phyloP scores from a whole-genome alignment of 2,797 vertebrate genomes.

The Xyrichtys novacula region DNA sequence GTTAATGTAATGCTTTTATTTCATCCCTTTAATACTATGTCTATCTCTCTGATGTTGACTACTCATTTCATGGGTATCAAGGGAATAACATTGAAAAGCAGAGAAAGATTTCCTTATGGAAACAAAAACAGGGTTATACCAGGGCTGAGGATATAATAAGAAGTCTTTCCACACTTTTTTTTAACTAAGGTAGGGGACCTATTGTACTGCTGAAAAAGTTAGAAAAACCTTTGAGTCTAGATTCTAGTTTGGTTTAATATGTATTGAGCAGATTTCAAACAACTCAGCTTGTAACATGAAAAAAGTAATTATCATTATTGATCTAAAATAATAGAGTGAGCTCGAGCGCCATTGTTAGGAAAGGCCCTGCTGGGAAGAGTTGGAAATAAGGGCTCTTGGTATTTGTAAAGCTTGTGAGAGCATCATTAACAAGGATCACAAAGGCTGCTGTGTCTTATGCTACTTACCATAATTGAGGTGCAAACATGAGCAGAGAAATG shows the following conservation, averaged over 20 bases:
- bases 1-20: neutral
- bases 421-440: slow-evolving; percentile 11
- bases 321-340: neutral
- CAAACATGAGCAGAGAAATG: slow-evolving; percentile 18
- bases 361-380: neutral
- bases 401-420: slow-evolving; percentile 19
- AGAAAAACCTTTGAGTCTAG: neutral
- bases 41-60: neutral
- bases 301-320: slow-evolving; percentile 9
- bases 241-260: neutral
- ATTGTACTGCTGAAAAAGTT: neutral
- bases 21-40: neutral
- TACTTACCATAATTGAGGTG: slow-evolving; percentile 31
- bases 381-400: slow-evolving; percentile 30
- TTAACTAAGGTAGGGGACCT: no score
- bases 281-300: slow-evolving; percentile 9
- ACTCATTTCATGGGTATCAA: neutral
- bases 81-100: neutral
- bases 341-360: slow-evolving; percentile 17
- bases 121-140: neutral
- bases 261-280: neutral
- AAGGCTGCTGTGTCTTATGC: slow-evolving; percentile 11
- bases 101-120: neutral
- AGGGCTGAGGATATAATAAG: no score
- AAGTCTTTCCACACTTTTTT: no score